Base-by-base conservation (phyloP, 2,113 vertebrate genomes). In the Rutilus rutilus region DNA sequence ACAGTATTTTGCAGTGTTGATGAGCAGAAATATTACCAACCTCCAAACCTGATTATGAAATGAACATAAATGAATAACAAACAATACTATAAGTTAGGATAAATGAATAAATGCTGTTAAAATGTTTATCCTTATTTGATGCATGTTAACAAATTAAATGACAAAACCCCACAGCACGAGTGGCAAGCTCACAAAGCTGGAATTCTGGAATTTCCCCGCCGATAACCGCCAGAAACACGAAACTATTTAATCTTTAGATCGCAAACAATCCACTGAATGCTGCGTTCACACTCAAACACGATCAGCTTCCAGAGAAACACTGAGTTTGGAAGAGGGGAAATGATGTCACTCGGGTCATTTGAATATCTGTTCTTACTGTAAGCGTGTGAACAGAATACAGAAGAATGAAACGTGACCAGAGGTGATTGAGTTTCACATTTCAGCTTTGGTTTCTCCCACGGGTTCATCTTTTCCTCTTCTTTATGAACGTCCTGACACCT, bases 191-290 rank as follows among this genome's bases (percentile, higher is more conserved):
- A 12, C 50, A 23, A 54, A 47, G n/a, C 65, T 10, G 65, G 33
- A 69, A 69, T 36, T 75, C 73, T 79, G 14, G 39, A 89, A 88
- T 90, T 92, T 86, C 85, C 78, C 81, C 50, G 14, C 4, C 64
- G 75, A 76, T 67, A 82, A 86, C 33, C 27, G 86, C 89, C 88
- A 76, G 84, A 90, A 88, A 90, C 88, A 89, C 73, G 83, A 87
- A 90, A 85, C 88, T 85, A 90, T 92, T 91, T 91, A 84, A 90
- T 92, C 89, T 88, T 25, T 83, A 74, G 83, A 91, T 91, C 90
- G 86, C 82, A 71, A 60, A 89, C 87, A 71, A 86, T 67, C 45
- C 75, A 5, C 52, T 15, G n/a, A 33, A 23, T 1, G 4, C 42
- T n/a, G 62, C 10, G 3, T 50, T 73, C 36, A n/a, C 36, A 45